Evolutionary conservation across 2,797 vertebrate genomes (phyloP).

Genomic region (Sebastes taczanowskii): DNA sequence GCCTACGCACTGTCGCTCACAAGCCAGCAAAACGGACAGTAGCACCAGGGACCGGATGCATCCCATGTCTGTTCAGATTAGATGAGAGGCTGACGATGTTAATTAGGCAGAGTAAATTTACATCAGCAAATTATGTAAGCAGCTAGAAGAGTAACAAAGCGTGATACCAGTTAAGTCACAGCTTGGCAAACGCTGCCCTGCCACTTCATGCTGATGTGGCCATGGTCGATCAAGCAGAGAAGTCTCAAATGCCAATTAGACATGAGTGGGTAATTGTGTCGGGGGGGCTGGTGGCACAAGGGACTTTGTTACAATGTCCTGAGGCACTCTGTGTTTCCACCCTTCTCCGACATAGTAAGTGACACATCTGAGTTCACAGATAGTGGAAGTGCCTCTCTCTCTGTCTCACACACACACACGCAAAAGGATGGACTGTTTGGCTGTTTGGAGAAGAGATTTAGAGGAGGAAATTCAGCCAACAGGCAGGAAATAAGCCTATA

Average conservation of each 20-base stretch:
- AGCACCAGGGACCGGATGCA: slow-evolving; percentile 68
- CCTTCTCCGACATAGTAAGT: slow-evolving; percentile 77
- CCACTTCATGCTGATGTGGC: slow-evolving; percentile 85
- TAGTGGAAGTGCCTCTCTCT: slow-evolving; percentile 22
- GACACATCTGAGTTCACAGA: slow-evolving; percentile 76
- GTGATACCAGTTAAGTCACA: slow-evolving; percentile 86
- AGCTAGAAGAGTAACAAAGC: slow-evolving; percentile 82
- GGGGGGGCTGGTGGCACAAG: slow-evolving; percentile 81
- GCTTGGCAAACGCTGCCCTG: slow-evolving; percentile 81
- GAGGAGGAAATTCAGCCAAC: slow-evolving; percentile 3
- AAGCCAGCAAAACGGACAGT: slow-evolving; percentile 65
- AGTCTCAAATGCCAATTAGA: slow-evolving; percentile 86
- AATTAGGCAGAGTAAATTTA: slow-evolving; percentile 87
- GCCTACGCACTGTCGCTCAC: slow-evolving; percentile 36
- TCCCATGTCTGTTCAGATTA: slow-evolving; percentile 82
- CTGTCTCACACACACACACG: background rate
- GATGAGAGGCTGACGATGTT: slow-evolving; percentile 80
- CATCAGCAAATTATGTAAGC: slow-evolving; percentile 85
- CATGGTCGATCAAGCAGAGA: slow-evolving; percentile 85
- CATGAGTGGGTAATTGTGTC: slow-evolving; percentile 86
- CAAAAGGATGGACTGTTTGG: background rate
- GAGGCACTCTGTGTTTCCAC: slow-evolving; percentile 78
- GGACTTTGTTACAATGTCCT: slow-evolving; percentile 83
- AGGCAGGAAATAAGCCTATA: background rate
- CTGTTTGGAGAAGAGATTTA: slow-evolving; percentile 7